phyloP scores from a whole-genome alignment of 1,140 invertebrate species.

The Drosophila tani region DNA sequence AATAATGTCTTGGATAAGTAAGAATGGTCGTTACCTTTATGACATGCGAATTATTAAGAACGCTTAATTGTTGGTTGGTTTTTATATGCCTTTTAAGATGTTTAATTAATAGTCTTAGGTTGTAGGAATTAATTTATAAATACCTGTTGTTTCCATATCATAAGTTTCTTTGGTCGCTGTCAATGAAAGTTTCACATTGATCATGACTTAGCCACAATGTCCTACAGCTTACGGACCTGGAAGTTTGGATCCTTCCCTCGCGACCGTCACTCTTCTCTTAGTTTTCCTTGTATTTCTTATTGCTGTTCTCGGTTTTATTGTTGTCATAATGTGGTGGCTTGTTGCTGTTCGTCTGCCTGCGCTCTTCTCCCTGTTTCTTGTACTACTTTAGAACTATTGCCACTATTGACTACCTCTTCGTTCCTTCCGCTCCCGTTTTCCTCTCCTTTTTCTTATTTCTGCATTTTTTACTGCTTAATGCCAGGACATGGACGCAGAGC shows the following conservation, averaged over 20 bases:
- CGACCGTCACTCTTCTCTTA: constrained; percentile 8
- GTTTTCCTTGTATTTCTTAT: constrained; percentile 37
- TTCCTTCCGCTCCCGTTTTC: background rate
- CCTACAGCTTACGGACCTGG: background rate
- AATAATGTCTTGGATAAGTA: no score
- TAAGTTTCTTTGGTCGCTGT: background rate
- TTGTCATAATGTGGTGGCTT: constrained; percentile 79
- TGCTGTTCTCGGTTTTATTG: constrained; percentile 66
- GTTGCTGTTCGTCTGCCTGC: constrained; percentile 41
- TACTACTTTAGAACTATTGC: constrained; percentile 57
- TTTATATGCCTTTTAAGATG: no score
- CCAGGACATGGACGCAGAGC: constrained; percentile 29
- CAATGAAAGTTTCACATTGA: background rate
- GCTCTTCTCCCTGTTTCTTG: constrained; percentile 24
- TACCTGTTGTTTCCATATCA: background rate
- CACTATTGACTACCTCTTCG: constrained; percentile 42
- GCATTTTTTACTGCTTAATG: constrained; percentile 71
- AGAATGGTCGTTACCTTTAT: no score
- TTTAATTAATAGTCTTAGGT: background rate
- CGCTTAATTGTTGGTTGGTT: no score
- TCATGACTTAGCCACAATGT: no score
- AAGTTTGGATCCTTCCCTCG: background rate
- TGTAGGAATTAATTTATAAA: background rate
- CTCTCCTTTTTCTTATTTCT: constrained; percentile 31
- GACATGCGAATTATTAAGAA: no score